Evolutionary conservation across 2,113 vertebrate genomes (phyloP).

Genomic region (Melanostigma gelatinosum): DNA sequence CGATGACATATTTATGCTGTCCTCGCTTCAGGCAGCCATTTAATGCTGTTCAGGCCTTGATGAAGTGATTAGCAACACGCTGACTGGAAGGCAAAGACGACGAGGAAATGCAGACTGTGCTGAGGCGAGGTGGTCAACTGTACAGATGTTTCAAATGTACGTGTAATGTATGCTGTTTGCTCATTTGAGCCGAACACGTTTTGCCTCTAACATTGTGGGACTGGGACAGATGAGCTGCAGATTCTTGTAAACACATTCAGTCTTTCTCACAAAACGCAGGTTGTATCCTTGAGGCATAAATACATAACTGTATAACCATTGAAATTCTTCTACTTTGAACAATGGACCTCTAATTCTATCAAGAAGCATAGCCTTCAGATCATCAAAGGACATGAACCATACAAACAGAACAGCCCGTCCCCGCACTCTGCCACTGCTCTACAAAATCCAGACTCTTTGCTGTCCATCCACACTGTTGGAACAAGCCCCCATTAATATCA

Average conservation of each 20-base stretch:
- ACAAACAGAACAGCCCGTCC: no score
- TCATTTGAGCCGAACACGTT: neutral
- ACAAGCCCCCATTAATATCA: no score
- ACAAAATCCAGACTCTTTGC: no score
- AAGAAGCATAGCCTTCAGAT: neutral
- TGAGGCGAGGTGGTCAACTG: slow-evolving; percentile 13
- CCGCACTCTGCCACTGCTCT: no score
- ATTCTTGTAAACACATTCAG: neutral
- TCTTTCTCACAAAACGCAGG: neutral
- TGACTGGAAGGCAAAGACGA: slow-evolving; percentile 23
- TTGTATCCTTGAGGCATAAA: neutral
- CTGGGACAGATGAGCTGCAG: neutral
- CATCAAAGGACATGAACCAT: no score
- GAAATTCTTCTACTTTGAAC: neutral
- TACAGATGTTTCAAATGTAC: neutral
- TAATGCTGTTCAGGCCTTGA: slow-evolving; percentile 14
- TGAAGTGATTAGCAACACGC: slow-evolving; percentile 34
- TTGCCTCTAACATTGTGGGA: neutral
- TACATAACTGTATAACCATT: neutral
- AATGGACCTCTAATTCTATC: neutral
- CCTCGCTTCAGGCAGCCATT: slow-evolving; percentile 17
- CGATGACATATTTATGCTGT: neutral
- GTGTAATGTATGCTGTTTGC: neutral
- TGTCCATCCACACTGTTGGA: no score
- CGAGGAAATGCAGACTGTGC: slow-evolving; percentile 7